Evolutionary conservation across 2,113 vertebrate genomes (phyloP), one percentile per base, ranked within the genome.

Genomic region (Carassius carassius): DNA sequence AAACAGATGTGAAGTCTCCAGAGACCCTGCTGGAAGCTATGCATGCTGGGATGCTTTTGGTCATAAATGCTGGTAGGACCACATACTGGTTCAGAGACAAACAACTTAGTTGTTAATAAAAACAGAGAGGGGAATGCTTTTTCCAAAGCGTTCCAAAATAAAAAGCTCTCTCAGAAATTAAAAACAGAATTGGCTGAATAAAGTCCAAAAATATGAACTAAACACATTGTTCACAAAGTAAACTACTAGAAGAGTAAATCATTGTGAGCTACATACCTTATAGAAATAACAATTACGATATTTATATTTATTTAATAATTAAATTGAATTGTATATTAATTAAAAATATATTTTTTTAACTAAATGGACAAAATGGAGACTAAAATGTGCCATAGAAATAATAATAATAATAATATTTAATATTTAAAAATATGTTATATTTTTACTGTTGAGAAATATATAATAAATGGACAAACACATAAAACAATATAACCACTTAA

Each of bases 1-100:
- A 84, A 84, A 76, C 83, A 84, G 83, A 77, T 84, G 83, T 78
- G 72, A 44, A 49, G 54, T 84, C 83, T 78, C 74, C 74, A 78
- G 51, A 37, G 83, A 69, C 60, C 60, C 63, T 69, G 82, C 74
- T 51, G 44, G 29, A 62, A 62, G 58, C 54, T 32, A 12, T 47
- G 83, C 83, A 84, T 84, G 83, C 58, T 78, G 83, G 74, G 83
- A 84, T 35, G 58, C 62, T 84, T 75, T 65, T 60, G 72, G 73
- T 29, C 54, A 5, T 25, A 77, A 84, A 74, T 29, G 21, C 72
- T 74, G 81, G 58, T 76, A 11, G 32, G 60, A 21, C 60, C 74
- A 78, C 79, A 81, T 4, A 47, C 79, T 81, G 79, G 17, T 67
- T 47, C 78, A 25, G 60, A 67, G 5, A 0, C 12, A 56, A 76